Evolutionary conservation across 2,888 invertebrate genomes (phyloP).

Genomic region (Gymnoscelis rufifasciata): DNA sequence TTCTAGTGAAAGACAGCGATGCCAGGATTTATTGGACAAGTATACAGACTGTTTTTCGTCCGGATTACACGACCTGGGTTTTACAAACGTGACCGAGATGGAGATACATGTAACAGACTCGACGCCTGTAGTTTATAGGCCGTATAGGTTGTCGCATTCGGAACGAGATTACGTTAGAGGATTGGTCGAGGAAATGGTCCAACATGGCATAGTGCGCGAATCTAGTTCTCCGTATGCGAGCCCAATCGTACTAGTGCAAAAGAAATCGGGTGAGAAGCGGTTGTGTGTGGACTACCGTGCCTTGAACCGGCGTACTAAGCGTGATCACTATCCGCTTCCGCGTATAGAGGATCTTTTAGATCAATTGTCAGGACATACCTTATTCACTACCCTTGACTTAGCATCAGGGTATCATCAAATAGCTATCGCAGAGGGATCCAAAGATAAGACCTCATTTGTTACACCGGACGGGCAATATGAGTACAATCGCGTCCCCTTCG

Average conservation of each 20-base stretch:
- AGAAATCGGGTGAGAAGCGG: background rate
- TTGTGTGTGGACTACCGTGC: constrained; percentile 5
- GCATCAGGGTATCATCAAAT: constrained; percentile 3
- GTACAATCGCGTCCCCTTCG: constrained; percentile 1
- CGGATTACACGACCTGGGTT: background rate
- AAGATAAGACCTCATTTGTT: background rate
- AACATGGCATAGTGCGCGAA: background rate
- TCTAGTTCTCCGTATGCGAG: background rate
- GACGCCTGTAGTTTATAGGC: background rate
- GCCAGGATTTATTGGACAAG: no score
- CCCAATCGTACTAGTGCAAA: background rate
- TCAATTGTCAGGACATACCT: background rate
- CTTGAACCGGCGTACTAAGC: background rate
- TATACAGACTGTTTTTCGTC: background rate
- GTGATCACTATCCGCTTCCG: constrained; percentile 1
- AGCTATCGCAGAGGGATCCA: background rate
- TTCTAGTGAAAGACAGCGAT: no score
- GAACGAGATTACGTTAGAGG: background rate
- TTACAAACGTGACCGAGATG: background rate
- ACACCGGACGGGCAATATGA: constrained; percentile 1
- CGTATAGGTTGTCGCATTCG: background rate
- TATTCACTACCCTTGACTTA: background rate
- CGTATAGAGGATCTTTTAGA: background rate
- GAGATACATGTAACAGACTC: background rate
- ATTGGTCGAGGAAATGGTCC: background rate